These are phyloP conservation scores for Ceratoteleas bidentatus DNA, from an alignment of 1,140 invertebrate species.

Conservation along the genomic window DNA sequence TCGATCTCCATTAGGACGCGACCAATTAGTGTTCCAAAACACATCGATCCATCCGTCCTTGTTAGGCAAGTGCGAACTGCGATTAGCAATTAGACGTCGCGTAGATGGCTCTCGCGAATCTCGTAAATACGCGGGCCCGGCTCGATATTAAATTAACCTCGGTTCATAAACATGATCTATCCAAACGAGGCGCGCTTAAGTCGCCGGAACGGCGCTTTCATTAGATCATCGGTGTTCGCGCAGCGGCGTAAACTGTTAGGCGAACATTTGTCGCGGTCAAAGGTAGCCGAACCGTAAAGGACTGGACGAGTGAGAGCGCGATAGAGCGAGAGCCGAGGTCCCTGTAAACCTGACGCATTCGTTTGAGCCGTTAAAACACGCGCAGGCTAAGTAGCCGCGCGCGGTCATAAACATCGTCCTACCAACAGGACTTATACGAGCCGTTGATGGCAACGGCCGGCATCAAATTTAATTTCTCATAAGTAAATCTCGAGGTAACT, in stretches of 20 bases:
- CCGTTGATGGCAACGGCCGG: conserved; percentile 75
- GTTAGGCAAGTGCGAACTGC: background rate
- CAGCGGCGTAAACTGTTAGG: no score
- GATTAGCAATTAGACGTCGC: background rate
- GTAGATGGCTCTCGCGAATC: background rate
- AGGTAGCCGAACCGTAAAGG: conserved; percentile 12
- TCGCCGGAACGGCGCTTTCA: conserved; percentile 43
- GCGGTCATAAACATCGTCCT: conserved; percentile 77
- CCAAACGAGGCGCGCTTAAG: conserved; percentile 35
- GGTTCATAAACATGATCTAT: conserved; percentile 43
- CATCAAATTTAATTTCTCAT: conserved; percentile 79
- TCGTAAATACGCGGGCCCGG: background rate
- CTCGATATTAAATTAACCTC: conserved; percentile 45
- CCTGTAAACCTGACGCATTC: conserved; percentile 70
- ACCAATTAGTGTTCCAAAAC: background rate
- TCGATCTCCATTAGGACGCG: no score
- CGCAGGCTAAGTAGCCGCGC: conserved; percentile 72
- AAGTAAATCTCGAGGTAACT: conserved; percentile 76
- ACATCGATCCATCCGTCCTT: background rate
- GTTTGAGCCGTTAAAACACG: conserved; percentile 66
- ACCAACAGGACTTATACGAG: conserved; percentile 75
- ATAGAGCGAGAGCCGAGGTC: conserved; percentile 8
- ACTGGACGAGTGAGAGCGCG: conserved; percentile 16
- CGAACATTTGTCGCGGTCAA: no score
- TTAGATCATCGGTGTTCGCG: conserved; percentile 47